Evolutionary conservation across 2,113 vertebrate species (phyloP).

Genomic region (Burhinus oedicnemus): DNA sequence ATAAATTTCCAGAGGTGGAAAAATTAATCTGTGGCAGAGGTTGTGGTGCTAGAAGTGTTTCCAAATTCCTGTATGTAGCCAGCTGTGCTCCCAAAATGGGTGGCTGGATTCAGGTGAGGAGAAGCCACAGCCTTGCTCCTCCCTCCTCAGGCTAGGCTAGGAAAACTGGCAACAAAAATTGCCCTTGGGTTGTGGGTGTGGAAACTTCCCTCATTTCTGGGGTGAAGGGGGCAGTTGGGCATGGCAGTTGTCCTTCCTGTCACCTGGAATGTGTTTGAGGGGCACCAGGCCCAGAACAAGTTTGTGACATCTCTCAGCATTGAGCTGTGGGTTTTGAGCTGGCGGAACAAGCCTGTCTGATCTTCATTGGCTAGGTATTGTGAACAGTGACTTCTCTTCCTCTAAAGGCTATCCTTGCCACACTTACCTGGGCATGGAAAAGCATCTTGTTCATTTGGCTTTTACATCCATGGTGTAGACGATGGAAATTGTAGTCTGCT

Average conservation of each 20-base stretch:
- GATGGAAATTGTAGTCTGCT: not conserved
- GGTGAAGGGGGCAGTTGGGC: not conserved
- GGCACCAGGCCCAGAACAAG: not conserved
- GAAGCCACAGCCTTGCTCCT: not conserved
- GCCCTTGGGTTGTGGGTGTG: not conserved
- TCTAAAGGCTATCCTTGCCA: not conserved
- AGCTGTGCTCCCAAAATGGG: not conserved
- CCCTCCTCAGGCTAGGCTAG: not conserved
- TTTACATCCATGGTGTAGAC: fast-evolving
- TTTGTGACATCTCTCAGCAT: not conserved
- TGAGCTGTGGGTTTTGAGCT: not conserved
- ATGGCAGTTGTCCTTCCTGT: not conserved
- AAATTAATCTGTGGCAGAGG: not conserved
- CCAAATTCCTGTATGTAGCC: not conserved
- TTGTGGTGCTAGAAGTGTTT: not conserved
- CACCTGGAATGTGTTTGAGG: not conserved
- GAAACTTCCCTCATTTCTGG: not conserved
- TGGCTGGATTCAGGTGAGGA: not conserved
- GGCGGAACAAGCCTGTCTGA: not conserved
- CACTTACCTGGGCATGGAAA: not conserved
- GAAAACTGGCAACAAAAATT: not conserved
- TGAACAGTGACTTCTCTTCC: not conserved
- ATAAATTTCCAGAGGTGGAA: not conserved
- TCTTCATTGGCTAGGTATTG: not conserved
- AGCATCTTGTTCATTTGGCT: not conserved